Percentiles rank a stretch among this genome's conserved stretches.
Evolutionary conservation across 1,140 invertebrate species (phyloP).

Genomic region (Drosophila orosa): DNA sequence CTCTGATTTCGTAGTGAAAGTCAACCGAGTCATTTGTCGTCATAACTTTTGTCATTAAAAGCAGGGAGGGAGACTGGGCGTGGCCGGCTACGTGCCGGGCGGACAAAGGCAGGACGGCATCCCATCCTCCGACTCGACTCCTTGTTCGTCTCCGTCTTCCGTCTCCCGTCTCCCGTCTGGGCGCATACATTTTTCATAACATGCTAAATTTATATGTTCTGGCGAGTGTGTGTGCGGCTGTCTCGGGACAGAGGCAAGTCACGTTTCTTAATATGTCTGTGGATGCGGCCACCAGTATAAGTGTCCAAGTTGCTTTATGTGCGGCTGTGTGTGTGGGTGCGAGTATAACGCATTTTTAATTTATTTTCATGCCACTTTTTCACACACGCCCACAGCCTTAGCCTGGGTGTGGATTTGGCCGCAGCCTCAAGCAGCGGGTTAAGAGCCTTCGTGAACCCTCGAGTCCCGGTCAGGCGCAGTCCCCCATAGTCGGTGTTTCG

Average conservation of each 20-base stretch:
- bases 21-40: constrained; percentile 79
- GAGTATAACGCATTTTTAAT: constrained; percentile 75
- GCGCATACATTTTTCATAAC: constrained; percentile 78
- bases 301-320: constrained; percentile 27
- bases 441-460: constrained; percentile 67
- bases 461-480: constrained; percentile 49
- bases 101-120: constrained; percentile 52
- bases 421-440: constrained; percentile 67
- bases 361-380: constrained; percentile 67
- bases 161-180: constrained; percentile 24
- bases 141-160: constrained; percentile 9
- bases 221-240: not conserved
- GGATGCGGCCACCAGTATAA: constrained; percentile 37
- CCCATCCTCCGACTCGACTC: constrained; percentile 16
- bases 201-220: constrained; percentile 58
- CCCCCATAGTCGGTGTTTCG: not conserved
- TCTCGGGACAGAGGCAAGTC: constrained; percentile 59
- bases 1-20: constrained; percentile 78
- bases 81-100: constrained; percentile 54
- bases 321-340: constrained; percentile 29
- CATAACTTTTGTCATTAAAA: constrained; percentile 80
- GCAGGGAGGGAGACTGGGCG: constrained; percentile 31
- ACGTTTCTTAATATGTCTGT: constrained; percentile 79
- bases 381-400: not conserved
- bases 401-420: constrained; percentile 46